A percentile compares a stretch with the other conserved stretches of the same genome.
Evolutionary conservation across 2,797 vertebrate genomes (phyloP).

Genomic region (Alfaro cultratus): DNA sequence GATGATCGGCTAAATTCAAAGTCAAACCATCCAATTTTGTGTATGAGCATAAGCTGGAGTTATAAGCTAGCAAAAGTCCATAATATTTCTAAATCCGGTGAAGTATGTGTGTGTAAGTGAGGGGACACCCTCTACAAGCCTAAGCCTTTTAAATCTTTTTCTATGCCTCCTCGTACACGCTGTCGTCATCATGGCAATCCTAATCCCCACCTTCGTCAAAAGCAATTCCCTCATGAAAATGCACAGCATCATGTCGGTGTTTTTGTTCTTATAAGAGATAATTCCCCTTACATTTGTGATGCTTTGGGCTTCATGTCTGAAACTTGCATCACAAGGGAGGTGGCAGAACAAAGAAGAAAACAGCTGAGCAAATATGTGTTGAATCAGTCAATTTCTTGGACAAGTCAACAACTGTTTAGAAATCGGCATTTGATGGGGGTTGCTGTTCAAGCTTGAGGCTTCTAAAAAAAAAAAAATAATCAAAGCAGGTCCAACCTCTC

Average conservation of each 20-base stretch:
- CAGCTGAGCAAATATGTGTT: slow-evolving; percentile 20
- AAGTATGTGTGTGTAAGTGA: slow-evolving; percentile 36
- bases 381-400: neutral
- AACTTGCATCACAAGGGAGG: slow-evolving; percentile 18
- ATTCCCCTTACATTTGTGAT: slow-evolving; percentile 37
- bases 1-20: slow-evolving; percentile 19
- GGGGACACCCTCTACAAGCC: slow-evolving; percentile 64
- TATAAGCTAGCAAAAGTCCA: slow-evolving; percentile 34
- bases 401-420: slow-evolving; percentile 25
- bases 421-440: slow-evolving; percentile 20
- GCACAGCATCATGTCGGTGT: slow-evolving; percentile 35
- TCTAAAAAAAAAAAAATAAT: slow-evolving; percentile 21
- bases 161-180: slow-evolving; percentile 47
- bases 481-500: slow-evolving; percentile 31
- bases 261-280: slow-evolving; percentile 36
- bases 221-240: slow-evolving; percentile 50
- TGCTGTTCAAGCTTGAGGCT: slow-evolving; percentile 7
- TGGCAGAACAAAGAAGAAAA: slow-evolving; percentile 11
- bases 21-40: slow-evolving; percentile 2
- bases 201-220: slow-evolving; percentile 61
- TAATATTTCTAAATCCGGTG: slow-evolving; percentile 57
- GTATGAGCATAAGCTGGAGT: slow-evolving; percentile 25
- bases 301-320: slow-evolving; percentile 7
- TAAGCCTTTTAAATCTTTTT: slow-evolving; percentile 68
- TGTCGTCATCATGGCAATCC: slow-evolving; percentile 65